Conservation (phyloP, 2,888 invertebrate genomes). For the Mythimna lalbum region DNA sequence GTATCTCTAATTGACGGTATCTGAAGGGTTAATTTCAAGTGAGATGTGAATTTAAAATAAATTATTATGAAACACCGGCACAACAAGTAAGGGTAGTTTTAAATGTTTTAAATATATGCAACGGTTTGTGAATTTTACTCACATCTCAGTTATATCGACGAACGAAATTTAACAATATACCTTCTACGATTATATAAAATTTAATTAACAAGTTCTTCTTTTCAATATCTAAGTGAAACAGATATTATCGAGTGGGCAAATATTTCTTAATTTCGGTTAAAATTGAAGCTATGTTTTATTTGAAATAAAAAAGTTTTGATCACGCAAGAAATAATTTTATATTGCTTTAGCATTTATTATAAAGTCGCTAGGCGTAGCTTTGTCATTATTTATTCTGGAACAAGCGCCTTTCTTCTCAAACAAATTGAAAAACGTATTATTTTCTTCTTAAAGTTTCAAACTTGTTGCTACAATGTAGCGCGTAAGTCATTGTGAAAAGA, state of each 20-base stretch:
- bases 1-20: too few species aligned
- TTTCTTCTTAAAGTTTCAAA: conserved; percentile 20
- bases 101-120: conserved; percentile 7
- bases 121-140: not conserved
- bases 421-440: not conserved
- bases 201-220: conserved; percentile 8
- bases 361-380: conserved; percentile 36
- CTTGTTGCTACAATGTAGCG: conserved; percentile 32
- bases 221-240: conserved; percentile 1
- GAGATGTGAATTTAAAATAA: not conserved
- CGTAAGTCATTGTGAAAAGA: not conserved
- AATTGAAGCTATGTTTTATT: conserved; percentile 5
- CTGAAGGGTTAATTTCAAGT: too few species aligned
- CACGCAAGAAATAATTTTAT: not conserved
- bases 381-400: not conserved
- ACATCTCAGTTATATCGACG: not conserved
- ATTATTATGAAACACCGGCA: not conserved
- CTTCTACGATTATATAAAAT: conserved; percentile 4
- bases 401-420: conserved; percentile 4
- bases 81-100: not conserved
- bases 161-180: not conserved
- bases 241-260: conserved; percentile 9
- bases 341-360: conserved; percentile 22
- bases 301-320: conserved; percentile 2
- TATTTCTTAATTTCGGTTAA: not conserved